Conservation (phyloP, 2,888 invertebrate species). For the Idaea biselata region DNA sequence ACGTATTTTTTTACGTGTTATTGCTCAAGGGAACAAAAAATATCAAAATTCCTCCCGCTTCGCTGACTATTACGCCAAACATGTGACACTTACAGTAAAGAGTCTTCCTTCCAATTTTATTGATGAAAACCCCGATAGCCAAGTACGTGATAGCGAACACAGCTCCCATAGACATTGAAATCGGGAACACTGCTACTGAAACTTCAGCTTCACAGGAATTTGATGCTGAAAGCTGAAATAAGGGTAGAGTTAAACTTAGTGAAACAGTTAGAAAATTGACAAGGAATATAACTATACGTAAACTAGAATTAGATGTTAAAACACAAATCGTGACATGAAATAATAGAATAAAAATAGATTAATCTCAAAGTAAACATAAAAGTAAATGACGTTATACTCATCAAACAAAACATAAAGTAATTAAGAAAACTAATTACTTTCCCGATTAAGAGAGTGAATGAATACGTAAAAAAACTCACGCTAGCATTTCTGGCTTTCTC, state of each 20-base stretch:
- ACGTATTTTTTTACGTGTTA: too few species aligned
- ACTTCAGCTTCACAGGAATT: conserved; percentile 50
- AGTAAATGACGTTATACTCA: not conserved
- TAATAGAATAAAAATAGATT: not conserved
- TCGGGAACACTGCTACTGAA: conserved; percentile 65
- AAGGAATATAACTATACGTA: too few species aligned
- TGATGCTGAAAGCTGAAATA: conserved; percentile 36
- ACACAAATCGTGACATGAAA: not conserved
- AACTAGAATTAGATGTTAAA: too few species aligned
- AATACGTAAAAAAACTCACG: conserved; percentile 31
- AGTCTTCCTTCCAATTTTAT: conserved; percentile 61
- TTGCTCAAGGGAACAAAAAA: too few species aligned
- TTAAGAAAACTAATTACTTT: not conserved
- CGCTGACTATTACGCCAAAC: too few species aligned
- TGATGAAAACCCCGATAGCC: conserved; percentile 69
- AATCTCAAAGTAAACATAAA: not conserved
- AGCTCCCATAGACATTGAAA: conserved; percentile 73
- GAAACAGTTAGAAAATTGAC: not conserved
- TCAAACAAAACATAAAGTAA: not conserved
- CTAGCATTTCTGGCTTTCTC: conserved; percentile 53
- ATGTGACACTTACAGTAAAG: conserved; percentile 57
- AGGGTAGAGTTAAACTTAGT: not conserved
- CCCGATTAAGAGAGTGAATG: not conserved
- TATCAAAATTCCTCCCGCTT: too few species aligned
- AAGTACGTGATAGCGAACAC: conserved; percentile 69